Conservation (phyloP, 2,888 invertebrate genomes). For the Arenicola marina region DNA sequence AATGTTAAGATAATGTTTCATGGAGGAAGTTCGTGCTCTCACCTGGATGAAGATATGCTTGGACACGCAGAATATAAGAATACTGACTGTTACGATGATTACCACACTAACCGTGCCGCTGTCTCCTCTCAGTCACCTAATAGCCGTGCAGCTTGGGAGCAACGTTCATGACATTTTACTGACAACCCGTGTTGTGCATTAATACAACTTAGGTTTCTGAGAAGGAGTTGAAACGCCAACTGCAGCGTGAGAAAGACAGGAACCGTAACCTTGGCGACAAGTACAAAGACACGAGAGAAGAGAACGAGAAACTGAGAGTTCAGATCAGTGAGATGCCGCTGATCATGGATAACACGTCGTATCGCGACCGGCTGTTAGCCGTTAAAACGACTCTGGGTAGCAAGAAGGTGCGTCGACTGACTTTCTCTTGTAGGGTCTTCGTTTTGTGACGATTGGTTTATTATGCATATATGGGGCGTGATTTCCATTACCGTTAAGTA, state of each 20-base stretch:
- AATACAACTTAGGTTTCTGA: conserved; percentile 51
- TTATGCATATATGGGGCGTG: neutral
- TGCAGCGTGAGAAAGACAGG: conserved; percentile 51
- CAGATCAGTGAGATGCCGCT: neutral
- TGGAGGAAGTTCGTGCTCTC: too few relatives aligned
- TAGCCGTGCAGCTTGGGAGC: too few relatives aligned
- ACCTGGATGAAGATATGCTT: too few relatives aligned
- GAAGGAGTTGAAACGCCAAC: conserved; percentile 44
- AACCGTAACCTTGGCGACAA: conserved; percentile 42
- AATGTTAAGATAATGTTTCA: too few relatives aligned
- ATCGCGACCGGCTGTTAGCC: neutral
- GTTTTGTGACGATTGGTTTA: neutral
- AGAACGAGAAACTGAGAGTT: conserved; percentile 37
- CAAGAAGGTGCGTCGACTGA: too few relatives aligned
- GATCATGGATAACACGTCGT: neutral
- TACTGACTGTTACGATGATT: too few relatives aligned
- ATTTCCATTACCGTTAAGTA: too few relatives aligned
- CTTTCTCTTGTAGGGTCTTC: neutral
- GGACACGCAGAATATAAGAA: too few relatives aligned
- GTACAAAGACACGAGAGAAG: conserved; percentile 43
- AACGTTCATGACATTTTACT: too few relatives aligned
- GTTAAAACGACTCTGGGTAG: neutral
- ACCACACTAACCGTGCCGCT: too few relatives aligned
- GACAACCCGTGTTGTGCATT: too few relatives aligned
- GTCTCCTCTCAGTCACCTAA: too few relatives aligned